Evolutionary conservation across 1,140 invertebrate species (phyloP), one percentile per base, ranked within the genome.

Genomic region (Drosophila pallidifrons): DNA sequence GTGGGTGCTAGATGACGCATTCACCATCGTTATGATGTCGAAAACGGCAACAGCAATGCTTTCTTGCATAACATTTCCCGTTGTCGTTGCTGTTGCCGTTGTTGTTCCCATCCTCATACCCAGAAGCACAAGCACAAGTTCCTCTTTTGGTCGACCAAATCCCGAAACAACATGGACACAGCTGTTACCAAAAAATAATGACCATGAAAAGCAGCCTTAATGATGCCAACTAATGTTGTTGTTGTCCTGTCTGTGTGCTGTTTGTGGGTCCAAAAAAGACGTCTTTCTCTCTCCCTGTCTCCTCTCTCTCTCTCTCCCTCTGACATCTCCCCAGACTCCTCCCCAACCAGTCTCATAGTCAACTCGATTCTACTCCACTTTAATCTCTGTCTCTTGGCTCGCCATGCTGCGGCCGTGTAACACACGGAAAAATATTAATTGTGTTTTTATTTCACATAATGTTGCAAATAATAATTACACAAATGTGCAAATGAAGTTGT

Each of bases 131-230:
- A 25, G 15, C 15, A 59, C 57, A 72, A 74, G 74, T 74, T 86
- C 70, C 64, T 74, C 74, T 81, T 74, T 67, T 69, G 66, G 69
- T 41, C 55, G 38, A 59, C 78, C 70, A 89, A 89, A 89, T 85
- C 75, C 81, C 79, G 61, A 70, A 81, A 82, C 81, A 82, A 85
- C 77, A 89, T 87, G 88, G 79, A 60, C 91, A 81, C 91, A 92
- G 86, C 75, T 92, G 91, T 92, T 92, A 85, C 91, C 81, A 86
- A 80, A 91, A 91, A 89, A 91, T 91, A 92, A 92, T 92, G 91
- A 92, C 91, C 91, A 92, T 92, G 91, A 92, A 92, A 92, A 92
- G 87, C 91, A 92, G 85, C 87, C 87, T 92, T 92, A 92, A 92
- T 92, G 91, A 92, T 92, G 90, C 87, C 79, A 86, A 86, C 83